Base-by-base conservation (phyloP, 1,140 invertebrate species). In the Arctopsyche grandis region DNA sequence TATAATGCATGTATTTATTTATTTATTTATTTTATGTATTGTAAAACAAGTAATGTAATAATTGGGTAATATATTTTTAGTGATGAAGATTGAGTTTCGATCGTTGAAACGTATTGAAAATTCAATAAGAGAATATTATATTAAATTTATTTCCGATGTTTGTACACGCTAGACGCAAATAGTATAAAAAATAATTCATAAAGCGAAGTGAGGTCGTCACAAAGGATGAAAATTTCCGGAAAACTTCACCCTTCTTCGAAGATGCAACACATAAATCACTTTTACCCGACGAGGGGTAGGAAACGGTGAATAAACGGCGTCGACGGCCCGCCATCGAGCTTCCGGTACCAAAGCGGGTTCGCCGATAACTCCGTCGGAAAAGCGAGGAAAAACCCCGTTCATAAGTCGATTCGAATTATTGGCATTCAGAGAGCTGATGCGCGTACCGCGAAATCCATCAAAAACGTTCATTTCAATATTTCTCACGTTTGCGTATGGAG, bases 351-450 rank as follows among this genome's bases (percentile, higher is more conserved):
- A 5, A 22, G 52, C 63, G 63, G 16, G 24, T 24, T 5, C 12
- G 26, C 21, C 69, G 69, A 29, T 44, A 44, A 70, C 69, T 70
- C 60, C 3, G 19, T 43, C 24, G 69, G 38, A 38, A 70, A 70
- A 26, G 22, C 69, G 21, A 12, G 38, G 69, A 29, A 43, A 70
- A 70, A 70, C 14, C 29, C 69, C 69, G 22, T 22, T 26, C 12
- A 70, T 26, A 70, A 70, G 69, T 70, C 69, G 14, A 43, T 70
- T 70, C 26, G 69, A 22, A 70, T 70, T 38, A 70, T 70, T 43
- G 69, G 69, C 26, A 52, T 52, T 52, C 48, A 12, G 16, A 14
- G 48, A 52, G 29, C 60, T 16, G 60, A 29, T 16, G 60, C 16
- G 48, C 16, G 48, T 12, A 52, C 16, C 48, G 10, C 48, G 48